phyloP scores from a whole-genome alignment of 2,888 invertebrate genomes.

The Enoplolaimus lenunculus region DNA sequence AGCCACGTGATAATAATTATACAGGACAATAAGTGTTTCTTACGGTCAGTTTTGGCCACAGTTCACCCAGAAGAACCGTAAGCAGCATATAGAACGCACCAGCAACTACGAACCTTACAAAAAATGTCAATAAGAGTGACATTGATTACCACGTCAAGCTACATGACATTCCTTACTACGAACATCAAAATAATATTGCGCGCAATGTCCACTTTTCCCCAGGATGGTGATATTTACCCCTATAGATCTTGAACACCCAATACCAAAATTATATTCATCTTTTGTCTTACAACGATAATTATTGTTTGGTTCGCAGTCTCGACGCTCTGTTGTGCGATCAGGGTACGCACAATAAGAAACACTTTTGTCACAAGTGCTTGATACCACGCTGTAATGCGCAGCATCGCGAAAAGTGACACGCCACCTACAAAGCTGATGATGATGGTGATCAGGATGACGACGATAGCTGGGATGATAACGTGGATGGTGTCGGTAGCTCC shows the following conservation, averaged over 20 bases:
- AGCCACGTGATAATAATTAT: background rate
- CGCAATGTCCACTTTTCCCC: background rate
- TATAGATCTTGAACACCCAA: background rate
- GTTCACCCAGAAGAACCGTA: background rate
- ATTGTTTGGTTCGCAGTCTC: background rate
- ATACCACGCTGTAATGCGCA: background rate
- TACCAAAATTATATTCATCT: background rate
- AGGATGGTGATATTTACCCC: background rate
- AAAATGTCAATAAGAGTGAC: background rate
- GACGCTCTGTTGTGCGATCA: background rate
- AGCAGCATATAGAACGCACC: background rate
- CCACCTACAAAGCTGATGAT: too few relatives aligned
- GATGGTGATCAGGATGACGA: too few relatives aligned
- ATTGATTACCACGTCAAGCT: background rate
- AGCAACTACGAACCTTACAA: background rate
- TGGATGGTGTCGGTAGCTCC: too few relatives aligned
- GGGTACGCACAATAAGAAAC: background rate
- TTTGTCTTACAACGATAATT: background rate
- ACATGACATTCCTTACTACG: background rate
- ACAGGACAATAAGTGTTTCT: background rate
- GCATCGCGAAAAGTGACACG: too few relatives aligned
- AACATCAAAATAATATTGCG: background rate
- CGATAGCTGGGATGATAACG: too few relatives aligned
- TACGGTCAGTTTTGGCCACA: background rate
- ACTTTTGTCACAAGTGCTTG: background rate